These are phyloP conservation scores for Ophioderma brevispina DNA, from an alignment of 35 echinoderm and acorn worm species.

Conservation along the genomic window DNA sequence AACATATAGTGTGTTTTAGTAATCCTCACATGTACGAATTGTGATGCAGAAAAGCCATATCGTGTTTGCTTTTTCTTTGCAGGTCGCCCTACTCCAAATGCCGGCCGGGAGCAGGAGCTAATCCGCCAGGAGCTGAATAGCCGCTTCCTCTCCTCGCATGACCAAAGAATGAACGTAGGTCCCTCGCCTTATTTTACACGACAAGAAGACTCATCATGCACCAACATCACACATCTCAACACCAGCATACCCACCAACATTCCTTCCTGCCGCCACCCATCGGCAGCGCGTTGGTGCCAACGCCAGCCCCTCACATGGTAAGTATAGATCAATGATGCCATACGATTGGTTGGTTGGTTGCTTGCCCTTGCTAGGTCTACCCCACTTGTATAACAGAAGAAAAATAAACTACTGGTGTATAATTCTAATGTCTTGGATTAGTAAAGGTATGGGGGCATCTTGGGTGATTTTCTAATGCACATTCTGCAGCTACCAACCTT, in stretches of 20 bases:
- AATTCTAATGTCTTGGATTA: no score
- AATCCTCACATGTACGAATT: no score
- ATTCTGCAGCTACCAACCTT: no score
- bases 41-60: no score
- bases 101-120: constrained; percentile 63
- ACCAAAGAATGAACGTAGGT: constrained; percentile 69
- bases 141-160: constrained; percentile 78
- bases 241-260: constrained; percentile 80
- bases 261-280: constrained; percentile 56
- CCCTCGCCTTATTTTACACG: constrained; percentile 78
- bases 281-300: constrained; percentile 47
- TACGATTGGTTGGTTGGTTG: no score
- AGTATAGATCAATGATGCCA: not conserved
- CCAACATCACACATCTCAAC: constrained; percentile 89
- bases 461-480: no score
- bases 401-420: no score
- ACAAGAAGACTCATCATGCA: constrained; percentile 95
- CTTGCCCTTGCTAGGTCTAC: no score
- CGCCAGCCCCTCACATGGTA: constrained; percentile 53
- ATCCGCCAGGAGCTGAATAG: constrained; percentile 92
- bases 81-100: not conserved
- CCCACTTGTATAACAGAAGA: no score
- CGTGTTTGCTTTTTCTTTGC: not conserved
- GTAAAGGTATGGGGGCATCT: no score
- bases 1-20: no score